Conservation (phyloP, 2,113 vertebrate genomes). For the Picathartes gymnocephalus region DNA sequence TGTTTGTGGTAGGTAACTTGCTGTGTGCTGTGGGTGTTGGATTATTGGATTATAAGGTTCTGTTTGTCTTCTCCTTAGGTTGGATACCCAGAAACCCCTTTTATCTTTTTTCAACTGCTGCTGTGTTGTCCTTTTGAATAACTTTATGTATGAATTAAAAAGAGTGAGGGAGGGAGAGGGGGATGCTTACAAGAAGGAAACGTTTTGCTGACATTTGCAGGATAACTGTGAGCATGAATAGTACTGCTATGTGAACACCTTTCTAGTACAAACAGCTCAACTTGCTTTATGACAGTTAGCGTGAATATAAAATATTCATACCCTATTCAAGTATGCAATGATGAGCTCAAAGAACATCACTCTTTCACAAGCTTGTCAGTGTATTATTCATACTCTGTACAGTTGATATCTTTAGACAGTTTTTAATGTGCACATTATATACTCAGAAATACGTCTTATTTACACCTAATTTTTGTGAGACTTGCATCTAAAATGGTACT, state of each 20-base stretch:
- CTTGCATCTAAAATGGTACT: background rate
- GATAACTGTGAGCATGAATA: constrained; percentile 45
- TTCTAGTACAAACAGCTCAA: constrained; percentile 36
- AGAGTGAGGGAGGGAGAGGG: background rate
- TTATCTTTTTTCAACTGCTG: background rate
- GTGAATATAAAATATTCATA: constrained; percentile 57
- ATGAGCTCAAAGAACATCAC: constrained; percentile 32
- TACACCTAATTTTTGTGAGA: background rate
- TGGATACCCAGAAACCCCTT: background rate
- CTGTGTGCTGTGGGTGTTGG: background rate
- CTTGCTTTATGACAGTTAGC: constrained; percentile 50
- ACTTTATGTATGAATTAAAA: background rate
- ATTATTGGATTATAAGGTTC: background rate
- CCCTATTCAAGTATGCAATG: constrained; percentile 31
- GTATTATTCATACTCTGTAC: background rate
- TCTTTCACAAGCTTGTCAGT: constrained; percentile 22
- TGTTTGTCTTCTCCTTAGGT: background rate
- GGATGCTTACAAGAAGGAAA: constrained; percentile 13
- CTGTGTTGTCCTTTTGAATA: constrained; percentile 20
- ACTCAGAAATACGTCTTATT: background rate
- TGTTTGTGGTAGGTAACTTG: background rate
- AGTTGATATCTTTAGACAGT: background rate
- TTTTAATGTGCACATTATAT: constrained; percentile 1
- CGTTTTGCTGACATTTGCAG: constrained; percentile 42
- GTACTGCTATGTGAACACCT: background rate